Base-by-base conservation (phyloP, 1,140 invertebrate genomes). In the Drosophila auraria region DNA sequence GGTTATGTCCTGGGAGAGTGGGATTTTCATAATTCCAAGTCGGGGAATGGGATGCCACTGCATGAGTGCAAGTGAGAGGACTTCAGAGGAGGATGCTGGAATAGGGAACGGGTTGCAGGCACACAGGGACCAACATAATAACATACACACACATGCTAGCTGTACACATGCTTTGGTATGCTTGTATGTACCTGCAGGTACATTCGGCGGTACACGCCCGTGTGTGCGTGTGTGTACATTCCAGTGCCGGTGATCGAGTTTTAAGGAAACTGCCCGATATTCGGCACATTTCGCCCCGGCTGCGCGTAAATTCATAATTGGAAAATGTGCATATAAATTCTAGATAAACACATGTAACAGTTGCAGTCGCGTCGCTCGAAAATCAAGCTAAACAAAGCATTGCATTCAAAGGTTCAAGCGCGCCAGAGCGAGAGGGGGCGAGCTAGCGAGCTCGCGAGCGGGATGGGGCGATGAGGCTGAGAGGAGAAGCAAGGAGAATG, bases 331-430 rank as follows among this genome's bases (percentile, higher is more conserved):
- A 84, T 78, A 69, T 45, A 75, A 86, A 82, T 82, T 81, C 61
- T 64, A 86, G 74, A 86, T 82, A 86, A 84, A 86, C 82, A 86
- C 78, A 82, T 87, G 83, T 71, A 87, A 87, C 78, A 84, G 77
- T 87, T 75, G 82, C 78, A 89, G 42, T 33, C 60, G 73, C 69
- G 44, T 45, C 23, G 78, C 69, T 78, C 62, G 47, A 76, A 89
- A 83, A 84, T 79, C 73, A 71, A 81, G 74, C 84, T 69, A 83
- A 89, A 87, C 84, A 87, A 87, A 87, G 81, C 84, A 53, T 66
- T 84, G 78, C 78, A 84, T 83, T 89, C 54, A 89, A 87, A 80
- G 62, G 68, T 73, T 49, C 64, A 60, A 82, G 78, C 72, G 53
- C 58, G 45, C 45, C 20, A 63, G 51, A 63, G 40, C 63, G 70